These are phyloP conservation scores for Dromiciops gliroides DNA, from an alignment of 2,113 vertebrate species.

Conservation along the genomic window DNA sequence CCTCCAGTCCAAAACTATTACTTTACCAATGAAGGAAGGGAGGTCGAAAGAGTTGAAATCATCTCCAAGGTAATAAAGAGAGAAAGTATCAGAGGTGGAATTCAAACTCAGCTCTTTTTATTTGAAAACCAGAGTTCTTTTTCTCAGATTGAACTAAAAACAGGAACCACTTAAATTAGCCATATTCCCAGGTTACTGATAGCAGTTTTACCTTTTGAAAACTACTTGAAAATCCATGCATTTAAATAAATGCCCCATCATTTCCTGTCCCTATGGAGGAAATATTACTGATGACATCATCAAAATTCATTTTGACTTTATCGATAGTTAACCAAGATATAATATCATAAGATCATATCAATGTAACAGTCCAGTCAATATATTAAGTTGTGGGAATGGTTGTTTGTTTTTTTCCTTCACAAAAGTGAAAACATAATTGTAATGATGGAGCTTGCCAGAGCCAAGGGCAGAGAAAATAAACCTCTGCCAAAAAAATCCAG, in stretches of 20 bases:
- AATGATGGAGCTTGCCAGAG: slow-evolving; percentile 16
- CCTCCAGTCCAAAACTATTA: too few species aligned
- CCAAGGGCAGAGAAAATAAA: slow-evolving; percentile 44
- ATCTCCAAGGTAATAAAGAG: too few species aligned
- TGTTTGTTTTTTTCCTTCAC: slow-evolving; percentile 38
- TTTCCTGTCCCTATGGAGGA: background rate
- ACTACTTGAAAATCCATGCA: background rate
- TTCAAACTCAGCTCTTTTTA: too few species aligned
- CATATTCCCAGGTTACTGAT: background rate
- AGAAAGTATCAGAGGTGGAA: too few species aligned
- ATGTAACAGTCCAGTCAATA: background rate
- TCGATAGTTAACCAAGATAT: background rate
- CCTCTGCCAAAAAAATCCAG: slow-evolving; percentile 34
- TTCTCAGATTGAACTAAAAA: background rate
- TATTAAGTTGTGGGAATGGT: background rate
- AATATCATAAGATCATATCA: background rate
- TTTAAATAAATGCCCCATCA: background rate
- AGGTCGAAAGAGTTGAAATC: too few species aligned
- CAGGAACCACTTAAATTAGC: background rate
- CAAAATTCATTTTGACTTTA: background rate
- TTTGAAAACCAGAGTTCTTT: too few species aligned
- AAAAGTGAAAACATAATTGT: slow-evolving; percentile 43
- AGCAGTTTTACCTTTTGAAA: background rate
- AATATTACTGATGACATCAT: background rate
- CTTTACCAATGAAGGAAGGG: too few species aligned